Conservation (phyloP, 2,888 invertebrate genomes). For the Sinopyrophorus schimmeli region DNA sequence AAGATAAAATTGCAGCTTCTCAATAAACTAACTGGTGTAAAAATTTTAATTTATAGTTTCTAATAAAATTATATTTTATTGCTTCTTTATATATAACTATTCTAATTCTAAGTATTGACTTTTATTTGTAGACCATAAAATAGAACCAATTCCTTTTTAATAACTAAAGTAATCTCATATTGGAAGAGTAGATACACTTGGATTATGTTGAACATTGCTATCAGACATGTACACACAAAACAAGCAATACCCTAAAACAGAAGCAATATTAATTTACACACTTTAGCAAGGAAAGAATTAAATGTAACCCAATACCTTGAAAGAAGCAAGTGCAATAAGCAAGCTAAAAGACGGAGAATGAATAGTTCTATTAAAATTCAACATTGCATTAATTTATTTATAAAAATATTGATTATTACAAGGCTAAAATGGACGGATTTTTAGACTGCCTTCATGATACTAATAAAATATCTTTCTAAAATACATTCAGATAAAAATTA, state of each 20-base stretch:
- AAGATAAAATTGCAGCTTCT: conserved; percentile 11
- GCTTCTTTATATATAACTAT: background rate
- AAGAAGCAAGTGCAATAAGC: background rate
- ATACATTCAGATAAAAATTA: conserved; percentile 8
- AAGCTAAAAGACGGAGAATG: conserved; percentile 6
- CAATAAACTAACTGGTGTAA: conserved; percentile 3
- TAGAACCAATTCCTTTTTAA: no score
- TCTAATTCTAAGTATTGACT: background rate
- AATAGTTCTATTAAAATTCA: conserved; percentile 8
- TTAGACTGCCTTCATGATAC: conserved; percentile 30
- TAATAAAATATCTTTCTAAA: conserved; percentile 8
- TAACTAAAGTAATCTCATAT: conserved; percentile 4
- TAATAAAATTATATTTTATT: background rate
- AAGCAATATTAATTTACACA: conserved; percentile 16
- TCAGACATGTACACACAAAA: conserved; percentile 51
- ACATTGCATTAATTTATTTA: conserved; percentile 33
- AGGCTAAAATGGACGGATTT: conserved; percentile 37
- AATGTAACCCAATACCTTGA: conserved; percentile 2
- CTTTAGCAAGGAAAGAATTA: conserved; percentile 7
- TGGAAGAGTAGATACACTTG: conserved; percentile 9
- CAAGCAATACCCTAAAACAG: conserved; percentile 47
- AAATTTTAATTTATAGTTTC: conserved; percentile 2
- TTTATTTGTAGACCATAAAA: background rate
- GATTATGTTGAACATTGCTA: conserved; percentile 40
- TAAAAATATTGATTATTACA: conserved; percentile 35